Evolutionary conservation across 1,140 invertebrate genomes (phyloP).

Genomic region (Bombus impatiens): DNA sequence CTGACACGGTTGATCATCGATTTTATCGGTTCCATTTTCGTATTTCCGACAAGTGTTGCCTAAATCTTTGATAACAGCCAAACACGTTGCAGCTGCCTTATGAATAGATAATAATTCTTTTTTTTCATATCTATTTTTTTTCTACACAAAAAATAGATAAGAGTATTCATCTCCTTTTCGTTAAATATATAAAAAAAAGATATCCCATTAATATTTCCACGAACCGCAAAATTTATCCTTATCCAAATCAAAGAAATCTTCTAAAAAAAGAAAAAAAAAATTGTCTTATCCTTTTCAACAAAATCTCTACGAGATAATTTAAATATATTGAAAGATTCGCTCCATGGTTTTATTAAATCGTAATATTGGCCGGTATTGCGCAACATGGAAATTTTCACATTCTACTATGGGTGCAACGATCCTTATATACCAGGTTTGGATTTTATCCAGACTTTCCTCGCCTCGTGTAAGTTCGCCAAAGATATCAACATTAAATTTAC

Average conservation of each 20-base stretch:
- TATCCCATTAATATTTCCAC: not conserved
- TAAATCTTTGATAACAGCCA: conserved; percentile 8
- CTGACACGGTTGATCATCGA: not conserved
- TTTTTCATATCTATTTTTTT: not conserved
- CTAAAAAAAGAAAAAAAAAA: too few relatives aligned
- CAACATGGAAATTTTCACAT: not conserved
- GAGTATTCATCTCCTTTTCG: not conserved
- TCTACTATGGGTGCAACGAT: not conserved
- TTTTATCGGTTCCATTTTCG: conserved; percentile 1
- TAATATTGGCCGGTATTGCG: not conserved
- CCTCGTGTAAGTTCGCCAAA: not conserved
- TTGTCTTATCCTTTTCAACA: not conserved
- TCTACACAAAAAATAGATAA: not conserved
- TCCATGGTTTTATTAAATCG: not conserved
- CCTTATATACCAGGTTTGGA: not conserved
- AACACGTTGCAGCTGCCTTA: not conserved
- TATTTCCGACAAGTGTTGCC: not conserved
- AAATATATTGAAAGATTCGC: not conserved
- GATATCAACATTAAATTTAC: conserved; percentile 43
- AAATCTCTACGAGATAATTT: not conserved
- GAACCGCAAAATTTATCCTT: not conserved
- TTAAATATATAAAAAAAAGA: not conserved
- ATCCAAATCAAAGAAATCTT: not conserved
- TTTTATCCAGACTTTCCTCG: not conserved
- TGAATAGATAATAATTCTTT: not conserved